Base-by-base conservation (phyloP, 2,797 vertebrate genomes). In the Serranus cabrilla region DNA sequence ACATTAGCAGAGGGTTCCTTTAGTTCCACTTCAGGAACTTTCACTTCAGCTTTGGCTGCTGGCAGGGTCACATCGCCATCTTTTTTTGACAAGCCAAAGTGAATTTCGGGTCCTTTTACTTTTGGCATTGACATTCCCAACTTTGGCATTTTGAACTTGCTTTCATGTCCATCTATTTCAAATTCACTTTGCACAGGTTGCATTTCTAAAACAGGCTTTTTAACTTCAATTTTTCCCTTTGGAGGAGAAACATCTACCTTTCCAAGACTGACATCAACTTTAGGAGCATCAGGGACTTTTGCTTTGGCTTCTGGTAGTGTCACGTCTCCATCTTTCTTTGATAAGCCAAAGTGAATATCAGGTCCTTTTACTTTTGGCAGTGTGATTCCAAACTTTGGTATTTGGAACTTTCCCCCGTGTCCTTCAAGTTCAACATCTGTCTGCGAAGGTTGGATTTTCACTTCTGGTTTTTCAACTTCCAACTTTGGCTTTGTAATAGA, bases 71-170 rank as follows among this genome's bases (percentile, higher is more conserved):
- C n/a, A 39, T 88, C 66, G 4, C 89, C 34, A 4, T 86, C 93
- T n/a, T 91, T 93, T 0, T 83, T 88, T 34, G 62, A 37, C 18
- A 74, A 17, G 17, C 55, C n/a, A 0, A 84, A 27, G 55, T 86
- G 50, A 69, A 73, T 1, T 77, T 80, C n/a, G 62, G 93, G 67
- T 51, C 20, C 1, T 27, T 49, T 74, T 21, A 37, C 63, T 81
- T 92, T 0, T 34, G 1, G 92, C 63, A 16, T 17, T 12, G 0
- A 60, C 4, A 89, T 57, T 55, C 60, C 2, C 5, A 18, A 0
- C 0, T 43, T 72, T 46, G 71, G 0, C 64, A 88, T 76, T 72
- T 87, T 89, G 4, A 56, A 84, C 25, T 79, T 74, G 39, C 62
- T 14, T 71, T 52, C 76, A 34, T 84, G 51, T 14, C 51, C 59